Evolutionary conservation across 64 coral and sea anemone species (phyloP), one percentile per base, ranked within the genome.

Genomic region (Montipora efflorescens): DNA sequence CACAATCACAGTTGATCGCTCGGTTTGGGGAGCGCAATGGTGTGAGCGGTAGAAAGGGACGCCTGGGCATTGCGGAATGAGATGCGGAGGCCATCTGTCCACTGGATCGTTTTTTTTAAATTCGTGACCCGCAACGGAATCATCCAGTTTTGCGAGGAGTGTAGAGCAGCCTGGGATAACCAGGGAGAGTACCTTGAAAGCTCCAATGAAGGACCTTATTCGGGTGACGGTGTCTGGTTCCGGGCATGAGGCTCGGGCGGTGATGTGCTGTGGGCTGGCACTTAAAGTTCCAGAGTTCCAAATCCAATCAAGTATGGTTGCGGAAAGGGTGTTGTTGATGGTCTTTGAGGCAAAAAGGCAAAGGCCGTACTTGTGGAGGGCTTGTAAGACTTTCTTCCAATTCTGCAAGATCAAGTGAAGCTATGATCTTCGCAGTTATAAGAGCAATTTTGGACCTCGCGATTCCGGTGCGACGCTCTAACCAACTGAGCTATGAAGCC

Each of bases 151-250:
- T n/a, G 72, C 23, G 9, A 92, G 72, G 12, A 77, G 52, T 21
- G 74, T 36, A 10, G 75, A 88, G 20, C 92, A 93, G 3, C 49
- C 57, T 13, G 92, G 92, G 7, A 88, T 93, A 52, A 88, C 83
- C 8, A 75, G 61, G 25, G 83, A 78, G 6, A 93, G 76, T 11
- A 93, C 84, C 73, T 93, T 93, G 46, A 87, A 93, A 44, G 92
- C 84, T 47, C 75, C 76, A 8, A 93, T 70, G 48, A 88, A 88
- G 7, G 92, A 93, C 47, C 59, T 67, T 55, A 93, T 88, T 18
- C 19, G 84, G 10, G 22, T 28, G 4, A 93, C 84, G 8, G 92
- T 93, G 44, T 88, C 21, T 4, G 83, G 83, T 10, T 18, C 19
- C 18, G 92, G 84, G 55, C 92, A 93, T n/a, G 61, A 80, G 23